A percentile compares a stretch with the other conserved stretches of the same genome.
Evolutionary conservation across 2,113 vertebrate species (phyloP).

Genomic region (Gymnogyps californianus): DNA sequence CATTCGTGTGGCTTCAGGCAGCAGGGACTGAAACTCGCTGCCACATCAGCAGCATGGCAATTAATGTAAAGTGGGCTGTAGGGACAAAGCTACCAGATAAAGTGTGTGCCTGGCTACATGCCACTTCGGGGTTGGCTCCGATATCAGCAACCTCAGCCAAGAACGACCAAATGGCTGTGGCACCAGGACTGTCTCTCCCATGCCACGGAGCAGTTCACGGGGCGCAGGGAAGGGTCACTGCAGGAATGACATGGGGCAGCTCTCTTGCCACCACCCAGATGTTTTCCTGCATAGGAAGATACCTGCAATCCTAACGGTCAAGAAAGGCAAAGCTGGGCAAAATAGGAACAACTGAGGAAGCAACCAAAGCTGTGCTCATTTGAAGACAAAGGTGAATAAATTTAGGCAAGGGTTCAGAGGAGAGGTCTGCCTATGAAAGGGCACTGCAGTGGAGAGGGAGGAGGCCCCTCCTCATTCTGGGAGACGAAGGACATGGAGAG

Average conservation of each 20-base stretch:
- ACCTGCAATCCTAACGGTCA: neutral
- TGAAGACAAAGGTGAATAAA: neutral
- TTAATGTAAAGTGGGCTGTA: neutral
- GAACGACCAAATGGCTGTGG: neutral
- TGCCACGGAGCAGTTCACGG: accelerated
- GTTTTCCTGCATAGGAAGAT: neutral
- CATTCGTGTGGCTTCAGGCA: neutral
- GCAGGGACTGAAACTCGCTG: neutral
- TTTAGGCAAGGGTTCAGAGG: neutral
- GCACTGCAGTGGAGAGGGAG: neutral
- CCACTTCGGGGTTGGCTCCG: neutral
- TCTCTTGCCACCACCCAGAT: neutral
- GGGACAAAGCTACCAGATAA: neutral
- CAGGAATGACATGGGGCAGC: neutral
- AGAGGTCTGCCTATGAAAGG: neutral
- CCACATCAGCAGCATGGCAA: neutral
- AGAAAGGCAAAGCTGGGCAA: neutral
- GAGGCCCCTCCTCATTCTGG: neutral
- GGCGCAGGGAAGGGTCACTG: neutral
- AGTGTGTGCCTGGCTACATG: neutral
- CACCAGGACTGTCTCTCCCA: neutral
- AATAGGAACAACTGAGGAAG: neutral
- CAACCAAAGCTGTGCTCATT: neutral
- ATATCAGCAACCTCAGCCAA: neutral
- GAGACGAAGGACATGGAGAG: neutral